Conservation (phyloP, 1,140 invertebrate species). For the Sycophaga agraensis region DNA sequence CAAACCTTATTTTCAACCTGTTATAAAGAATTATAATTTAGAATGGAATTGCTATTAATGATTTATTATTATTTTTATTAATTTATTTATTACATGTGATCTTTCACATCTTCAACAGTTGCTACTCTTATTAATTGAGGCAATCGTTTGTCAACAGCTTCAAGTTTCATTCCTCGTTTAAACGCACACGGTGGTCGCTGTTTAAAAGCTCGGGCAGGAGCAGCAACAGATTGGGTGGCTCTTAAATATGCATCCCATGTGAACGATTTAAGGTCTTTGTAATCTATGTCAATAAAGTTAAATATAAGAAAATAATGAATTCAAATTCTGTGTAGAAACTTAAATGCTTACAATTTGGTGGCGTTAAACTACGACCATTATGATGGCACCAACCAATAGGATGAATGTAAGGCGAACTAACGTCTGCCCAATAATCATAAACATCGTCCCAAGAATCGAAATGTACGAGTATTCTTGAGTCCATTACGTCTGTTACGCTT, state of each 20-base stretch:
- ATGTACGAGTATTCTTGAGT: conserved; percentile 84
- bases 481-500: conserved; percentile 80
- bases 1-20: conserved; percentile 82
- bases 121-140: conserved; percentile 83
- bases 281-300: conserved; percentile 57
- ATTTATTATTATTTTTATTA: conserved; percentile 1
- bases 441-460: conserved; percentile 94
- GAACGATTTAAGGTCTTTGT: conserved; percentile 72
- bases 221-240: conserved; percentile 73
- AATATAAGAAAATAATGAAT: neutral
- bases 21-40: neutral
- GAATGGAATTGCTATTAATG: neutral
- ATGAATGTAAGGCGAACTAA: conserved; percentile 88
- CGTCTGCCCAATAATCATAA: conserved; percentile 93
- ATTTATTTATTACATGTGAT: conserved; percentile 58
- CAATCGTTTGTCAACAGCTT: conserved; percentile 86
- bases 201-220: conserved; percentile 83
- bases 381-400: conserved; percentile 90
- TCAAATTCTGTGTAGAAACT: neutral
- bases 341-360: conserved; percentile 74
- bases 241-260: conserved; percentile 84
- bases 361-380: conserved; percentile 76
- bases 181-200: conserved; percentile 78
- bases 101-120: conserved; percentile 75
- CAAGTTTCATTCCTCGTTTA: conserved; percentile 84